Base-by-base conservation (phyloP, 2,888 invertebrate genomes). In the Mylabris sibirica region DNA sequence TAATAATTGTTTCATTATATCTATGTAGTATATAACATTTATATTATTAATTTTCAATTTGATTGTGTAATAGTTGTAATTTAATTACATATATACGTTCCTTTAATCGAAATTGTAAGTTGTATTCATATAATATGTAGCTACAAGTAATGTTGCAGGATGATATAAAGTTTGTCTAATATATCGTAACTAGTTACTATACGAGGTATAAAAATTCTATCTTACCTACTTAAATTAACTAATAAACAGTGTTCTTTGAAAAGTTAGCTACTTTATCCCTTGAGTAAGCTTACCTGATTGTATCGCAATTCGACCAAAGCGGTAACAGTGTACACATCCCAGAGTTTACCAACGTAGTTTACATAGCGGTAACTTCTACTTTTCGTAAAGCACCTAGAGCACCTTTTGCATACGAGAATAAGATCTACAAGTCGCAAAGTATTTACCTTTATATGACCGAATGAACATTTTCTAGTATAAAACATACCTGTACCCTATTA, bases 271-370 rank as follows among this genome's bases (percentile, higher is more conserved):
- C 74, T 80, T 80, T 76, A 78, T 78, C 80, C 78, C 78, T 77
- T 79, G 76, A 78, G 78, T 77, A 79, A 80, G 79, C 77, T 75
- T 74, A 79, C 78, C 80, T 81, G 81, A 81, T 81, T 81, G 80
- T 81, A 81, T 81, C 80, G 79, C 79, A 74, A 76, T 77, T 78
- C 77, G 76, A 69, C 77, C 79, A 78, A 76, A 76, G 76, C 78
- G 74, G 78, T 74, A 69, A 76, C 72, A 78, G 77, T 75, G 76
- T 77, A 80, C 79, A 80, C 77, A 77, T 72, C 75, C 44, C 76
- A 67, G 75, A 80, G 80, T 79, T 81, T 80, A 77, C 80, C 74
- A 73, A 78, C 79, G 78, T 77, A 79, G 79, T 79, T 80, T 81
- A 78, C 80, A 78, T 78, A 80, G 78, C 76, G 78, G 79, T 78